These are phyloP conservation scores for Rhopalosiphum maidis DNA, from an alignment of 1,140 invertebrate species.

Conservation along the genomic window DNA sequence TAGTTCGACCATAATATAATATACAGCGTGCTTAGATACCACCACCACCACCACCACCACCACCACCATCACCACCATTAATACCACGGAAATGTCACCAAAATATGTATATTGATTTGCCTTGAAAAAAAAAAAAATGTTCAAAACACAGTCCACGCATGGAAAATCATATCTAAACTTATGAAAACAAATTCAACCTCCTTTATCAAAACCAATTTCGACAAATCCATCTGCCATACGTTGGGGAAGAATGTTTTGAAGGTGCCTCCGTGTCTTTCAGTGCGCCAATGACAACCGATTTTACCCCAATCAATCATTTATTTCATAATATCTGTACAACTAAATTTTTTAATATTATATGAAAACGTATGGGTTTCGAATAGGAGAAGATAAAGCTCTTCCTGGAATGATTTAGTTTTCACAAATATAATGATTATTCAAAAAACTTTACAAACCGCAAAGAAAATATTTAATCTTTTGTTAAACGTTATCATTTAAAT, in stretches of 20 bases:
- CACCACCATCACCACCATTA: not conserved
- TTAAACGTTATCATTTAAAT: too few species aligned
- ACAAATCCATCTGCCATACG: not conserved
- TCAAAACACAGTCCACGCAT: too few species aligned
- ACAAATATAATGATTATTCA: not conserved
- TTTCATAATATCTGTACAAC: not conserved
- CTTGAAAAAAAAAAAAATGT: not conserved
- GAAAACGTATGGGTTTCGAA: not conserved
- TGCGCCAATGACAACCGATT: not conserved
- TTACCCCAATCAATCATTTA: conserved; percentile 44
- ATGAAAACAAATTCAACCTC: conserved; percentile 25
- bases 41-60: not conserved
- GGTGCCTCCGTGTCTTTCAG: conserved; percentile 19
- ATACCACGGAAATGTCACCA: not conserved
- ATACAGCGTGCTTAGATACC: not conserved
- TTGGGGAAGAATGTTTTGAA: not conserved
- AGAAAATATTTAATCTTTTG: too few species aligned
- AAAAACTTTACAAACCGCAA: not conserved
- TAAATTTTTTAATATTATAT: not conserved
- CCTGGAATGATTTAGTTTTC: not conserved
- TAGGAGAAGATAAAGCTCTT: not conserved
- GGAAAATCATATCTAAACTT: not conserved
- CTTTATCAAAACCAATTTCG: conserved; percentile 32
- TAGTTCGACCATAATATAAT: not conserved
- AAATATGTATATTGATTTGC: conserved; percentile 9